A percentile compares a stretch with the other conserved stretches of the same genome.
These are phyloP conservation scores for Neotragus moschatus DNA, from an alignment of 2,113 vertebrate genomes.

Conservation along the genomic window DNA sequence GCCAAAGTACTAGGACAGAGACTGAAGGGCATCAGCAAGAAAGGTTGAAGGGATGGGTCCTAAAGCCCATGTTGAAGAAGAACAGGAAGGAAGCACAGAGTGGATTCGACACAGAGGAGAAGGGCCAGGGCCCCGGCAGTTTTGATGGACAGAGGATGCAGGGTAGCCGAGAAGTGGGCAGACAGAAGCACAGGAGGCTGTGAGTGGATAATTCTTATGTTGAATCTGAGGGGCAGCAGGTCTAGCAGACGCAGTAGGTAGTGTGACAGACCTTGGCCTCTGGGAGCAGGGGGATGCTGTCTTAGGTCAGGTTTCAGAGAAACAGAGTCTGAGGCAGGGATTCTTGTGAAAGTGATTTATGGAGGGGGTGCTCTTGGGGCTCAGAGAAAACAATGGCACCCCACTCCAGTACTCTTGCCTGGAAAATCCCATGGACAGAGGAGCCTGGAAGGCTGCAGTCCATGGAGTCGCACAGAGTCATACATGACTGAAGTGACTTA, in stretches of 20 bases:
- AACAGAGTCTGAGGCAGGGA: background rate
- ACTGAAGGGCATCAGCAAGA: background rate
- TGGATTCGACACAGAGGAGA: background rate
- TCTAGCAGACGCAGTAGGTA: too few species aligned
- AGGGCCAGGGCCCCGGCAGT: fast-evolving
- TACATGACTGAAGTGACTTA: too few species aligned
- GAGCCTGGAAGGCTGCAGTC: too few species aligned
- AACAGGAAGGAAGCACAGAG: background rate
- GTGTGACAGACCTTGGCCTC: background rate
- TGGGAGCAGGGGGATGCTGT: background rate
- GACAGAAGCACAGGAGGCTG: background rate
- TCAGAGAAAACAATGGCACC: too few species aligned
- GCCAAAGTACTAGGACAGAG: background rate
- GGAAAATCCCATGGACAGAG: too few species aligned
- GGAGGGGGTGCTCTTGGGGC: background rate
- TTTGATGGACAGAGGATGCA: too few species aligned
- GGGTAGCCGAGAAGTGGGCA: fast-evolving
- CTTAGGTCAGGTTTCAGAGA: background rate
- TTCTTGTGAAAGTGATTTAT: background rate
- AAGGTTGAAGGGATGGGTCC: background rate
- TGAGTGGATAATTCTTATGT: background rate
- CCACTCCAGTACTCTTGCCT: too few species aligned
- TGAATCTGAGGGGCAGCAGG: background rate
- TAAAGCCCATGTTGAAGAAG: background rate
- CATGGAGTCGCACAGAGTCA: too few species aligned